Evolutionary conservation across 2,888 invertebrate species (phyloP).

Genomic region (Crioceris asparagi): DNA sequence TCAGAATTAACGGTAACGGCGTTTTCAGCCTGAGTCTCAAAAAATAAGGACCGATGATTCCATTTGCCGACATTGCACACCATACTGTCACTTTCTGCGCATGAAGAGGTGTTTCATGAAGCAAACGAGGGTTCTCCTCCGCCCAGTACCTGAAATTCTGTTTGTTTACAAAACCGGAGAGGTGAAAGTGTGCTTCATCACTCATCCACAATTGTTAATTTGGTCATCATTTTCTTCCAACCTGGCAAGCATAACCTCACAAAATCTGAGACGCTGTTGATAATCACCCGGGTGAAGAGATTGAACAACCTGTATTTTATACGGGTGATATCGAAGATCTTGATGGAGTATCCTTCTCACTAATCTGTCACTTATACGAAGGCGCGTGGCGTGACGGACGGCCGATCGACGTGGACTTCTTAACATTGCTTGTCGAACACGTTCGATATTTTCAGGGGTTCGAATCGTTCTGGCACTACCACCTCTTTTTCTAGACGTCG

Average conservation of each 20-base stretch:
- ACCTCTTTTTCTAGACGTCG: slow-evolving; percentile 11
- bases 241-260: slow-evolving; percentile 11
- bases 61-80: slow-evolving; percentile 10
- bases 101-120: slow-evolving; percentile 12
- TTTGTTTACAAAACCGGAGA: slow-evolving; percentile 12
- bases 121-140: slow-evolving; percentile 9
- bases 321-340: slow-evolving; percentile 9
- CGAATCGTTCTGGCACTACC: slow-evolving; percentile 10
- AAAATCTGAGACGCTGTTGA: slow-evolving; percentile 11
- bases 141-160: slow-evolving; percentile 12
- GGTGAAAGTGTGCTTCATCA: slow-evolving; percentile 12
- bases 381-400: slow-evolving; percentile 5
- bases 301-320: slow-evolving; percentile 14
- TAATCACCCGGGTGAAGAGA: slow-evolving; percentile 13
- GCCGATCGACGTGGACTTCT: slow-evolving; percentile 8
- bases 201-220: slow-evolving; percentile 10
- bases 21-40: slow-evolving; percentile 10
- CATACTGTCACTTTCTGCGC: slow-evolving; percentile 10
- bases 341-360: slow-evolving; percentile 2
- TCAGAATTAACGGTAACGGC: slow-evolving; percentile 11
- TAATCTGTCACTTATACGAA: slow-evolving; percentile 11
- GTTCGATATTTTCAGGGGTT: slow-evolving; percentile 3
- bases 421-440: slow-evolving; percentile 5
- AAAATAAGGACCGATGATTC: slow-evolving; percentile 10
- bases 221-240: slow-evolving; percentile 14